These are phyloP conservation scores for Zingel zingel DNA, from an alignment of 2,113 vertebrate genomes.

Conservation along the genomic window DNA sequence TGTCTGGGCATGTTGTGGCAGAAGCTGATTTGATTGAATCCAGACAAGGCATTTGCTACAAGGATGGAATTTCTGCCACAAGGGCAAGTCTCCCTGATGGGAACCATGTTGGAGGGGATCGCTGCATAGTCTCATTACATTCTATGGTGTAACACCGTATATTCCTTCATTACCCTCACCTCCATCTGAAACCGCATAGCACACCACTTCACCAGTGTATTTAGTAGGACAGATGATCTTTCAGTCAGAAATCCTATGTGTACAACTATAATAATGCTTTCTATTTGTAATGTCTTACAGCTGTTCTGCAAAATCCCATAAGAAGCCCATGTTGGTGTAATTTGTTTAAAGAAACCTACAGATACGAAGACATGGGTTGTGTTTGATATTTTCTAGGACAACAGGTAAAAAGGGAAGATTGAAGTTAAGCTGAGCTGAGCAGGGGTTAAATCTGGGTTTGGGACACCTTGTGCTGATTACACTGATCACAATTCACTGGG, in stretches of 20 bases:
- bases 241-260: constrained; percentile 27
- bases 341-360: constrained; percentile 48
- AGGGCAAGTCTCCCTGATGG: constrained; percentile 81
- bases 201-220: constrained; percentile 12
- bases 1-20: constrained; percentile 60
- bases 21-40: constrained; percentile 78
- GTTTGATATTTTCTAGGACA: constrained; percentile 17
- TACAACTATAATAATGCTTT: constrained; percentile 40
- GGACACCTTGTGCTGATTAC: constrained; percentile 11
- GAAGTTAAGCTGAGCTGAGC: constrained; percentile 24
- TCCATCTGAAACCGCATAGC: constrained; percentile 31
- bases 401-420: constrained; percentile 20
- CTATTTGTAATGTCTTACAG: constrained; percentile 50
- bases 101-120: constrained; percentile 78
- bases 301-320: constrained; percentile 45
- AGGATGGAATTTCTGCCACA: constrained; percentile 82
- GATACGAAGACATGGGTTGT: background rate
- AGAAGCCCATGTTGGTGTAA: constrained; percentile 22
- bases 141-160: constrained; percentile 43
- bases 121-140: constrained; percentile 69
- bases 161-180: constrained; percentile 57
- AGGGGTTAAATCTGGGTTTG: constrained; percentile 7
- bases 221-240: constrained; percentile 9
- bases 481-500: background rate
- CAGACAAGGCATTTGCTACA: constrained; percentile 78